Evolutionary conservation across 2,797 vertebrate genomes (phyloP).

Genomic region (Aldrovandia affinis): DNA sequence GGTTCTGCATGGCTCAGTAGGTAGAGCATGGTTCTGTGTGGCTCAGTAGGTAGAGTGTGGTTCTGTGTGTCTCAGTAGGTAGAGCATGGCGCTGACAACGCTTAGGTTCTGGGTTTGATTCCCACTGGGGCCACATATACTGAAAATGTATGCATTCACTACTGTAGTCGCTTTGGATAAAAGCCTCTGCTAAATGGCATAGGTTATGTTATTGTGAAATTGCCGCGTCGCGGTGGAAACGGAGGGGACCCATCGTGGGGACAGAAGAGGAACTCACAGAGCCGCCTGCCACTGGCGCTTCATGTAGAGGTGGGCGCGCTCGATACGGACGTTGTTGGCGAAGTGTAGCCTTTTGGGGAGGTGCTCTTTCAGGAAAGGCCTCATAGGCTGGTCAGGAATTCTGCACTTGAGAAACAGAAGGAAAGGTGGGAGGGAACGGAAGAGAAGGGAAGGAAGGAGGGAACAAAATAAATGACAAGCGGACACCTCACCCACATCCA

Average conservation of each 20-base stretch:
- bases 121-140: too few species aligned
- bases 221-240: not conserved
- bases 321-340: conserved; percentile 84
- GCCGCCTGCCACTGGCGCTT: conserved; percentile 82
- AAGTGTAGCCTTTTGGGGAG: conserved; percentile 91
- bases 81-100: too few species aligned
- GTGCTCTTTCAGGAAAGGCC: conserved; percentile 83
- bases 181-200: too few species aligned
- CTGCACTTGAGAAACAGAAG: conserved; percentile 79
- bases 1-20: too few species aligned
- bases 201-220: too few species aligned
- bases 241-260: not conserved
- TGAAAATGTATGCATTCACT: too few species aligned
- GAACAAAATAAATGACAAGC: not conserved
- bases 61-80: too few species aligned
- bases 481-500: not conserved
- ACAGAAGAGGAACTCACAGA: conserved; percentile 70
- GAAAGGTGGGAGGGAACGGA: not conserved
- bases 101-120: too few species aligned
- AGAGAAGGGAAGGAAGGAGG: not conserved
- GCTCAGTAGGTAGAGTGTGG: too few species aligned
- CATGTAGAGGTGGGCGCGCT: conserved; percentile 85
- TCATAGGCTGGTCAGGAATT: conserved; percentile 81
- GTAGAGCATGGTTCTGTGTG: too few species aligned
- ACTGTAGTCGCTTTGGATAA: too few species aligned